These are phyloP conservation scores for Nibea coibor DNA, from an alignment of 2,113 vertebrate species.

Conservation along the genomic window DNA sequence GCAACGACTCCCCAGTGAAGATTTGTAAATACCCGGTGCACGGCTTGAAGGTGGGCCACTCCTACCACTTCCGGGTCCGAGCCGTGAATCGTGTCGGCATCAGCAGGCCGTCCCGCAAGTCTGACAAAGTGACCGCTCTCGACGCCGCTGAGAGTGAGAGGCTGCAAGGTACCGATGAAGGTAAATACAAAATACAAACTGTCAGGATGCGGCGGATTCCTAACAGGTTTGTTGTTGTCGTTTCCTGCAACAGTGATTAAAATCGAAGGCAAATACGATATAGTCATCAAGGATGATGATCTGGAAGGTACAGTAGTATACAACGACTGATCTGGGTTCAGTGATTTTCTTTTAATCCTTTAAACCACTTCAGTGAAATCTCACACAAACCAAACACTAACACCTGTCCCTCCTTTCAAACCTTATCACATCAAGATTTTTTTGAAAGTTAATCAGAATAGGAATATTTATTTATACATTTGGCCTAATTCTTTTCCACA, in stretches of 20 bases:
- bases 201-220: fast-evolving
- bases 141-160: conserved; percentile 87
- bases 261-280: conserved; percentile 87
- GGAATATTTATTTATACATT: too few species aligned
- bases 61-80: conserved; percentile 92
- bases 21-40: conserved; percentile 94
- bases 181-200: conserved; percentile 53
- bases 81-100: conserved; percentile 92
- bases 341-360: conserved; percentile 3
- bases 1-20: conserved; percentile 92
- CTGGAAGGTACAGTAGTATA: conserved; percentile 88
- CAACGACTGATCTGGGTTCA: conserved; percentile 12
- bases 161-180: conserved; percentile 87
- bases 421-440: background rate
- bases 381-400: conserved; percentile 35
- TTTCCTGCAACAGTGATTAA: conserved; percentile 87
- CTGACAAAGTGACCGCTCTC: conserved; percentile 88
- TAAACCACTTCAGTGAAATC: background rate
- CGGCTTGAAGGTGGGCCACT: conserved; percentile 87
- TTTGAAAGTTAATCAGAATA: too few species aligned
- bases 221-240: conserved; percentile 53
- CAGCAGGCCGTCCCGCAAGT: conserved; percentile 92
- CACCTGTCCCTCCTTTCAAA: background rate
- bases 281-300: conserved; percentile 89
- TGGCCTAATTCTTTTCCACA: too few species aligned